Percentiles rank a stretch among this genome's conserved stretches.
These are phyloP conservation scores for Aptenodytes patagonicus DNA, from an alignment of 2,113 vertebrate genomes.

Conservation along the genomic window DNA sequence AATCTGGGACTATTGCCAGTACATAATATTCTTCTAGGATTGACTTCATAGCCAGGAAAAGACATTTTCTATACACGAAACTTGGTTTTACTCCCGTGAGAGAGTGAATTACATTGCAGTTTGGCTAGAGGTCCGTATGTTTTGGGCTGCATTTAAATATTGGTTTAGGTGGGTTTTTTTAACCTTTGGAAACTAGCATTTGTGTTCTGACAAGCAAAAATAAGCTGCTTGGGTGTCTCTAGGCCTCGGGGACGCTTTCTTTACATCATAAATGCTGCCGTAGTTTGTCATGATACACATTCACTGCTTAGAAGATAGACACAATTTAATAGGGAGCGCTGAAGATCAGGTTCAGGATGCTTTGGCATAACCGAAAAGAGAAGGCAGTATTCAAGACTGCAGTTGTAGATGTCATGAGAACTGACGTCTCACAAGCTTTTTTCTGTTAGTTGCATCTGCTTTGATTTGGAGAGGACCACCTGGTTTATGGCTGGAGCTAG, in stretches of 20 bases:
- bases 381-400: neutral
- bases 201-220: neutral
- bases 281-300: neutral
- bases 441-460: conserved; percentile 7
- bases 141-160: neutral
- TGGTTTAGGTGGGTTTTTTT: neutral
- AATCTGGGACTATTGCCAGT: neutral
- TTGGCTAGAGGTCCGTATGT: neutral
- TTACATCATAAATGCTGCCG: neutral
- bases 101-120: neutral
- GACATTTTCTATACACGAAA: neutral
- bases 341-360: neutral
- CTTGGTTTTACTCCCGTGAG: neutral
- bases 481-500: conserved; percentile 19
- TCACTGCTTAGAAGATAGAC: neutral
- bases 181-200: neutral
- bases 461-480: conserved; percentile 29
- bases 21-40: neutral
- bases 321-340: neutral
- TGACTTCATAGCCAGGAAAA: conserved; percentile 2
- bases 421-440: neutral
- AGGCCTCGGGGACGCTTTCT: neutral
- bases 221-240: neutral
- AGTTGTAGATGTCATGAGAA: neutral
- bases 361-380: neutral